Conservation (phyloP, 1,140 invertebrate genomes). For the Spodoptera litura region DNA sequence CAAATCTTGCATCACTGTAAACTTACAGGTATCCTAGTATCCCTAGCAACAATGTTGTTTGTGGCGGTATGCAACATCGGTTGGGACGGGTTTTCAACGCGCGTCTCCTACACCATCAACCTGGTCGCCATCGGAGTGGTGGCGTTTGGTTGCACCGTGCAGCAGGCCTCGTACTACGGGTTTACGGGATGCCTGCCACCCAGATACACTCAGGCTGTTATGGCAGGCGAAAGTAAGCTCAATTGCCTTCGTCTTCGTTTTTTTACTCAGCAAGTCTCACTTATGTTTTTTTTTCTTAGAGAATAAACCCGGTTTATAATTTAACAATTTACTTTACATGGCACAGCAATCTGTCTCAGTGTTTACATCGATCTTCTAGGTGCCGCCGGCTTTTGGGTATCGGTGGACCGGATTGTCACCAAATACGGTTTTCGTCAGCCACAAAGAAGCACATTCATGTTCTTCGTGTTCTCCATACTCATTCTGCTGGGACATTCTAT, state of each 20-base stretch:
- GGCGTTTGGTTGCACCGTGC: conserved; percentile 96
- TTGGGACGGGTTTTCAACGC: conserved; percentile 91
- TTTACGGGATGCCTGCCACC: conserved; percentile 96
- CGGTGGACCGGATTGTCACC: conserved; percentile 93
- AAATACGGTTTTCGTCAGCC: conserved; percentile 91
- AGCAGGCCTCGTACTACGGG: conserved; percentile 97
- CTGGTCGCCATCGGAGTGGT: conserved; percentile 94
- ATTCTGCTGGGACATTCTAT: conserved; percentile 91
- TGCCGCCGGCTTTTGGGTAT: conserved; percentile 94
- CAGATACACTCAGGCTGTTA: conserved; percentile 96
- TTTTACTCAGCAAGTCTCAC: too few relatives aligned
- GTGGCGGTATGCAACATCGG: conserved; percentile 94
- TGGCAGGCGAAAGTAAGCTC: conserved; percentile 96
- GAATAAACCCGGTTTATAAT: too few relatives aligned
- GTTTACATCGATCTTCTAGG: conserved; percentile 81
- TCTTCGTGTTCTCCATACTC: conserved; percentile 92
- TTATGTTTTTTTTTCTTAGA: too few relatives aligned
- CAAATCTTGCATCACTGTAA: neutral
- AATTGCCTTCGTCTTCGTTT: too few relatives aligned
- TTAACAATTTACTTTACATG: too few relatives aligned
- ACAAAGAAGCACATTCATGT: conserved; percentile 94
- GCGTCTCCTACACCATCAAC: conserved; percentile 92
- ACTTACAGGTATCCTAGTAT: conserved; percentile 92
- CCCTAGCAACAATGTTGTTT: conserved; percentile 92
- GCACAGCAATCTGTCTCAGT: too few relatives aligned